Evolutionary conservation across 2,888 invertebrate genomes (phyloP), one percentile per base, ranked within the genome.

Genomic region (Plagodis pulveraria): DNA sequence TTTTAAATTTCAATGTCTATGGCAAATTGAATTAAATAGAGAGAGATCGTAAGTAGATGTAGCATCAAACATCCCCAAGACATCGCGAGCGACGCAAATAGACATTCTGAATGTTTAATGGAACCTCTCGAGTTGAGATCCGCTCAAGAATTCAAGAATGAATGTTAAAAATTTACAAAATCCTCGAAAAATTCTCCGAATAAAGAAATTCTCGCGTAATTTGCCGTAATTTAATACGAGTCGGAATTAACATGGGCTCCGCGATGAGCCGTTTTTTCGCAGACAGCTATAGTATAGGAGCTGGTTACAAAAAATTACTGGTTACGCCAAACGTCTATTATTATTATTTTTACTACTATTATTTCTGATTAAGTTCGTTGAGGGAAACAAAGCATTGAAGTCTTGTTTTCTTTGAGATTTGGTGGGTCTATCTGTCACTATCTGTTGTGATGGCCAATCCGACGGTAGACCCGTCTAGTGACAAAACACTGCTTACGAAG

Each of bases 171-270:
- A 40, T 5, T 10, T 49, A 12, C n/a, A 36, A 33, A 41, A 49
- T 12, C 6, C 12, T 10, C 40, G n/a, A 35, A 54, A 50, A 46
- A 51, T 38, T 50, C 50, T n/a, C 43, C 5, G 33, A 53, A 58
- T 50, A 44, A 42, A 54, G 50, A 59, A 59, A 59, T 54, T 54
- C 38, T 10, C 47, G 41, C 43, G 34, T 50, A 45, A 41, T 50
- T 56, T 36, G 46, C 9, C 33, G 50, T 61, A 61, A 61, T 53
- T 61, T 53, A 48, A 62, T 57, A 51, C 44, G 35, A 41, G 35
- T 41, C 22, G 45, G 58, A 53, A 62, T 58, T 58, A 62, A 45
- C 50, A 46, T 36, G 41, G 42, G 41, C 38, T 33, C 48, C 40
- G 46, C 34, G 55, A 40, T 62, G 52, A 58, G 49, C 56, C 43